phyloP scores from a whole-genome alignment of 1,140 invertebrate species.

The Camponotus pennsylvanicus region DNA sequence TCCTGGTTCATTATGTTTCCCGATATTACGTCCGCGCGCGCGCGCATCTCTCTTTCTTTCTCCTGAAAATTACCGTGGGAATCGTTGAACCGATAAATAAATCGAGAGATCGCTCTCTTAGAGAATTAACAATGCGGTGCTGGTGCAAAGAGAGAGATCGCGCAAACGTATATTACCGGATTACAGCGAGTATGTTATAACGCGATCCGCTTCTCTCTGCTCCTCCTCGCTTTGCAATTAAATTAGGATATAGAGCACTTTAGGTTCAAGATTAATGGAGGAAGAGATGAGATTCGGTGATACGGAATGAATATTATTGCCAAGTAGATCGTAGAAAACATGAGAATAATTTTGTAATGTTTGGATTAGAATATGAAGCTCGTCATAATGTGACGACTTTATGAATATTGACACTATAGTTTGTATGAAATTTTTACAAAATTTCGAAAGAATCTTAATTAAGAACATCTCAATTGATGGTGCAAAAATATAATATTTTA shows the following conservation, averaged over 20 bases:
- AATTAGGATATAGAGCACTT: constrained; percentile 38
- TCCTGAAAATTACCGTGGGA: not conserved
- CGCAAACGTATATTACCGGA: constrained; percentile 12
- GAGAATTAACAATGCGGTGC: constrained; percentile 24
- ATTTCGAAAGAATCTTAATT: constrained; percentile 11
- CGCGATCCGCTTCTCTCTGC: not conserved
- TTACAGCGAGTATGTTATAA: constrained; percentile 32
- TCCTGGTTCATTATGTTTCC: constrained; percentile 37
- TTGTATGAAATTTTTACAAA: not conserved
- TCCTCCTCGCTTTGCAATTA: not conserved
- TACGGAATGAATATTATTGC: constrained; percentile 20
- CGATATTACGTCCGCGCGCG: not conserved
- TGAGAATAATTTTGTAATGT: constrained; percentile 12
- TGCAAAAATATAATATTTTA: not conserved
- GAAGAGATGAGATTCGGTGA: constrained; percentile 11
- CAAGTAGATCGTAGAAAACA: constrained; percentile 3
- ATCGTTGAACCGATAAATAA: constrained; percentile 35
- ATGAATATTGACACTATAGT: not conserved
- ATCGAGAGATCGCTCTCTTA: constrained; percentile 4
- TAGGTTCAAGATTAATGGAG: constrained; percentile 32
- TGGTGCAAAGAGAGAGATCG: not conserved
- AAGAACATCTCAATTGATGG: not conserved
- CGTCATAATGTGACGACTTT: constrained; percentile 5
- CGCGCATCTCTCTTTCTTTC: not conserved
- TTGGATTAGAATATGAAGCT: not conserved